Base-by-base conservation (phyloP, 2,888 invertebrate species). In the Oxystoma pomonae region DNA sequence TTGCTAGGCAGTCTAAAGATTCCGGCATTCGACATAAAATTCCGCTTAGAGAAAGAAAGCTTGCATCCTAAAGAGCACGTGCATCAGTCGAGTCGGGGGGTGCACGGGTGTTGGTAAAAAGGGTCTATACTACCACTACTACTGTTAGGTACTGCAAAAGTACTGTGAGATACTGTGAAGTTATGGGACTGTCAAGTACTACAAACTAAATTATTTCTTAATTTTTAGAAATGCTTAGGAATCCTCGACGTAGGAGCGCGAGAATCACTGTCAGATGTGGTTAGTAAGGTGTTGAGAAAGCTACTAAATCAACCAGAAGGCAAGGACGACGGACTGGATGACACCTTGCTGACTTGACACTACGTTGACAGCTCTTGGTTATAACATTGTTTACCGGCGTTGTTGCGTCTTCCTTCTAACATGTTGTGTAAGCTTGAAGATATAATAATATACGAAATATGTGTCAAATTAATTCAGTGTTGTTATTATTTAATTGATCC, bases 281-380 rank as follows among this genome's bases (percentile, higher is more conserved):
- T 94, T 70, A 89, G 88, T 75, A 96, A 96, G 83, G 92, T 94
- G 67, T 82, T 95, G 75, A 89, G 90, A 66, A 94, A 94, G 81
- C 85, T 89, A 16, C 83, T 87, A 65, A 85, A 86, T 50, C 90
- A 90, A 75, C 85, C 90, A 17, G 91, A 92, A 77, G 90, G 91
- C 69, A 92, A 92, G 78, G 92, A 94, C 79, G 95, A 96, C 76
- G 94, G 96, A 78, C 86, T 96, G 67, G 97, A 97, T 80, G 93
- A 94, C 78, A 96, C 96, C 62, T 83, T 96, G 77, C 85, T 94
- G 81, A 90, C 90, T 80, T 94, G 89, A 92, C 83, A 71, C 19
- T 16, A 53, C 53, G 53, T 19, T 5, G 53, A 12, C 35, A 35
- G 12, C 35, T 35, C 3, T 12, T 35, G 35, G 35, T 35, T 35